phyloP scores from a whole-genome alignment of 2,113 vertebrate species.

The Erpornis zantholeuca region DNA sequence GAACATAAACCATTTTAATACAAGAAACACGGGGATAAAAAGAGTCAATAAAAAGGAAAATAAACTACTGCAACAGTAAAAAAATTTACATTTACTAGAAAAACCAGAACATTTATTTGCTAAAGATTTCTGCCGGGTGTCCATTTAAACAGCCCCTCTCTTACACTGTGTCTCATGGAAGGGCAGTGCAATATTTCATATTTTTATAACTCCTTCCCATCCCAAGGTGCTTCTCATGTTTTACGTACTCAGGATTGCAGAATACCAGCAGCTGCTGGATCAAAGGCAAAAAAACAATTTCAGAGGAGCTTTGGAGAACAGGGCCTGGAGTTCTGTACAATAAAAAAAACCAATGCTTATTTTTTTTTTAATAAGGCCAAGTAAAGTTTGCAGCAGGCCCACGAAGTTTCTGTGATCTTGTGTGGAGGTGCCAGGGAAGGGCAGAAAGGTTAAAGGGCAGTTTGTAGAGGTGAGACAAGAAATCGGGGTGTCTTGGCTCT shows the following conservation, averaged over 20 bases:
- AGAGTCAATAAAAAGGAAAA: background rate
- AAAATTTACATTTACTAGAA: background rate
- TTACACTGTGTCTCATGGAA: background rate
- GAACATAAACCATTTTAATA: background rate
- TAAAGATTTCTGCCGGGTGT: background rate
- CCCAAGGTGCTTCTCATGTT: conserved; percentile 57
- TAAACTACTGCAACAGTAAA: background rate
- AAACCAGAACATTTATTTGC: background rate
- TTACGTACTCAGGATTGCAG: conserved; percentile 27
- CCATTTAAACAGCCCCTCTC: background rate
- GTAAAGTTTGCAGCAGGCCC: background rate
- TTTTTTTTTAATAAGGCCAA: conserved; percentile 49
- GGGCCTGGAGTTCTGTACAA: background rate
- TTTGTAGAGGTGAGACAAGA: conserved; percentile 54
- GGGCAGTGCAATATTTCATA: background rate
- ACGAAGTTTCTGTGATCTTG: conserved; percentile 16
- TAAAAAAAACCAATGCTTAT: conserved; percentile 18
- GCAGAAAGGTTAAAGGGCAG: conserved; percentile 64
- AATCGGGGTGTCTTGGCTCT: conserved; percentile 31
- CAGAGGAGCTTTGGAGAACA: conserved; percentile 15
- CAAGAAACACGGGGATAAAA: background rate
- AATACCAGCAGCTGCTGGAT: conserved; percentile 35
- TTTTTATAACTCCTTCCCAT: conserved; percentile 31
- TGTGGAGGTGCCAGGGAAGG: conserved; percentile 39
- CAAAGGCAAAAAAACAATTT: conserved; percentile 43